These are phyloP conservation scores for Silurus aristotelis DNA, from an alignment of 2,797 vertebrate species.

Conservation along the genomic window DNA sequence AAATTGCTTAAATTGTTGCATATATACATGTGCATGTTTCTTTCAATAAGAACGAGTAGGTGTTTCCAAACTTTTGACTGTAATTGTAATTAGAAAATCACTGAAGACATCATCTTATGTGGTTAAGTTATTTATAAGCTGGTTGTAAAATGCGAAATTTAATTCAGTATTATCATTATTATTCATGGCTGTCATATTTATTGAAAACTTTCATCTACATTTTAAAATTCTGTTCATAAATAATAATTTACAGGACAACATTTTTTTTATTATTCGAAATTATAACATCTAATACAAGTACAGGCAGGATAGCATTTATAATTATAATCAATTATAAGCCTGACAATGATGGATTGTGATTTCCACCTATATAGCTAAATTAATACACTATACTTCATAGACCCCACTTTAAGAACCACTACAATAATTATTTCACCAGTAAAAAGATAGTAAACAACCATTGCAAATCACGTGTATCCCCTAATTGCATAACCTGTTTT, in stretches of 20 bases:
- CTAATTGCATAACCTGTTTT: not conserved
- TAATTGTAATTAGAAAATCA: not conserved
- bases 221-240: not conserved
- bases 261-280: not conserved
- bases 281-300: not conserved
- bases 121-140: not conserved
- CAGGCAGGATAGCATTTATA: not conserved
- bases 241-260: not conserved
- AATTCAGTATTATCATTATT: too few species aligned
- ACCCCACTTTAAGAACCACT: not conserved
- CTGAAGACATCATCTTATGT: not conserved
- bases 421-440: not conserved
- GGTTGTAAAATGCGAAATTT: not conserved
- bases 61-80: too few species aligned
- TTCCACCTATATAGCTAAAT: not conserved
- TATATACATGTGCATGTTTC: too few species aligned
- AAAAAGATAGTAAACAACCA: constrained; percentile 4
- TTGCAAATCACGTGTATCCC: not conserved
- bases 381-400: not conserved
- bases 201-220: not conserved
- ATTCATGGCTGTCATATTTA: not conserved
- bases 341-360: not conserved
- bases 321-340: not conserved
- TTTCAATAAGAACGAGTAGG: too few species aligned
- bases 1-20: too few species aligned